Evolutionary conservation across 1,140 invertebrate genomes (phyloP).

Genomic region (Muscidifurax raptorellus): DNA sequence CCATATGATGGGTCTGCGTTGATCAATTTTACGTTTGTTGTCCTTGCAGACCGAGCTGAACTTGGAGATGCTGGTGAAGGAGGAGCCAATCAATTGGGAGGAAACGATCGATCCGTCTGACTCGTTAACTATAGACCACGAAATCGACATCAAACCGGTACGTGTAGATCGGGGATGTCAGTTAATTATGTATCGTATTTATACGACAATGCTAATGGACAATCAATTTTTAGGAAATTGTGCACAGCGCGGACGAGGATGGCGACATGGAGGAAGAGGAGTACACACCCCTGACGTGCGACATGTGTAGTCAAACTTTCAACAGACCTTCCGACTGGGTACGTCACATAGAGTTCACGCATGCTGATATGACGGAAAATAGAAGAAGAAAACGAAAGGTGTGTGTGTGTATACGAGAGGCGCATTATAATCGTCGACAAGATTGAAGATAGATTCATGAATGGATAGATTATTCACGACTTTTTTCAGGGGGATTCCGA

Average conservation of each 20-base stretch:
- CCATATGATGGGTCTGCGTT: not conserved
- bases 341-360: conserved; percentile 84
- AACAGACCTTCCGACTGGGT: conserved; percentile 88
- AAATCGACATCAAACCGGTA: conserved; percentile 77
- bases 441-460: too few species aligned
- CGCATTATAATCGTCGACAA: not conserved
- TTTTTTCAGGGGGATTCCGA: conserved; percentile 78
- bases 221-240: conserved; percentile 70
- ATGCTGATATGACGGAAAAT: conserved; percentile 80
- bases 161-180: conserved; percentile 29
- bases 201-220: not conserved
- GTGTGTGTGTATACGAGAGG: not conserved
- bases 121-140: conserved; percentile 73
- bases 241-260: conserved; percentile 73
- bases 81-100: conserved; percentile 83
- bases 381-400: conserved; percentile 77
- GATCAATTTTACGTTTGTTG: not conserved
- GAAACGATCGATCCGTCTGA: conserved; percentile 75
- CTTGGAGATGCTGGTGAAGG: conserved; percentile 78
- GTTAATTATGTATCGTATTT: too few species aligned
- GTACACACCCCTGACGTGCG: conserved; percentile 86
- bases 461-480: too few species aligned
- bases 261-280: conserved; percentile 74
- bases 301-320: conserved; percentile 89
- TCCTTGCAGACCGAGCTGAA: conserved; percentile 69